These are phyloP conservation scores for Hippopotamus amphibius DNA, from an alignment of 2,113 vertebrate genomes.

Conservation along the genomic window DNA sequence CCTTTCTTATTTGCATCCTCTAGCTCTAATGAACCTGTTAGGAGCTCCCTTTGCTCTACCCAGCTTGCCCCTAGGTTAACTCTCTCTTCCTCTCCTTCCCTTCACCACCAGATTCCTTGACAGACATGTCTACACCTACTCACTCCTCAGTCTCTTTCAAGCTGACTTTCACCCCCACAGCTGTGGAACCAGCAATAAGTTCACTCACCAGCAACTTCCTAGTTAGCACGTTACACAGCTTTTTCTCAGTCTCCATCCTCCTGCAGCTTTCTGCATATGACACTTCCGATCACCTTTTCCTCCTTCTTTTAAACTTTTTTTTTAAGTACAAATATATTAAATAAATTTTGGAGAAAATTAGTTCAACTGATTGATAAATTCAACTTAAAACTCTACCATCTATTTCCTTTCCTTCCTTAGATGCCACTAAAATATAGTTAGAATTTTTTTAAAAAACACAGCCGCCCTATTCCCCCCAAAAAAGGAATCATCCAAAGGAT, in stretches of 20 bases:
- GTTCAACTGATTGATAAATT: background rate
- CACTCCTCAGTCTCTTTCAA: background rate
- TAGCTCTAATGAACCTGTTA: background rate
- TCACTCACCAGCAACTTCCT: background rate
- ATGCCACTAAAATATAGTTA: background rate
- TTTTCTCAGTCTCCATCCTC: background rate
- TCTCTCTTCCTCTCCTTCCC: background rate
- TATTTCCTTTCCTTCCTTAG: conserved; percentile 7
- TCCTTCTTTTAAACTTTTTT: conserved; percentile 9
- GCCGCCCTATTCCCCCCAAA: fast-evolving
- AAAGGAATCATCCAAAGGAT: background rate
- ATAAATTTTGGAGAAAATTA: background rate
- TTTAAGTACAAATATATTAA: background rate
- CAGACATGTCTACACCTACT: background rate
- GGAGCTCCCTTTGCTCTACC: background rate
- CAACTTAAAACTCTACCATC: background rate
- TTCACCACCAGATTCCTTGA: background rate
- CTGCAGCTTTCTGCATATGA: background rate
- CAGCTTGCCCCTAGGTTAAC: background rate
- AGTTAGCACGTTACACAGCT: background rate
- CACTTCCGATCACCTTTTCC: background rate
- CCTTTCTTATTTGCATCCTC: background rate
- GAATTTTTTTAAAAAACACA: background rate
- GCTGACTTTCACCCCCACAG: background rate
- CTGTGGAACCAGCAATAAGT: background rate